Conservation (phyloP, 2,797 vertebrate genomes). For the Cossypha polioptera region DNA sequence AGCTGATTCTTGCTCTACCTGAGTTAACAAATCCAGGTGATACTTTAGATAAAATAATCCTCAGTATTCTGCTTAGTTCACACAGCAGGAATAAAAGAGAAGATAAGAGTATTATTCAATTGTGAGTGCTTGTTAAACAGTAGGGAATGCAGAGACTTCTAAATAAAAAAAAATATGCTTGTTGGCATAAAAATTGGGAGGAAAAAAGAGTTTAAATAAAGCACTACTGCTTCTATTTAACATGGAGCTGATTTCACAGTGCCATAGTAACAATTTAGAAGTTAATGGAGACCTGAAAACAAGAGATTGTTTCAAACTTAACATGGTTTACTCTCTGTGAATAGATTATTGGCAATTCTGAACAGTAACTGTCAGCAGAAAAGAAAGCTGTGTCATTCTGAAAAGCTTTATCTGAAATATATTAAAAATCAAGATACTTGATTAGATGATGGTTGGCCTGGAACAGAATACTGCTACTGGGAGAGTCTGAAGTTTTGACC, state of each 20-base stretch:
- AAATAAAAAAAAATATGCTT: conserved; percentile 42
- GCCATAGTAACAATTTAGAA: conserved; percentile 20
- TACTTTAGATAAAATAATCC: neutral
- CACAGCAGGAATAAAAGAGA: neutral
- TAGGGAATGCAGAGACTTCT: conserved; percentile 11
- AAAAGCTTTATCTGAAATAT: neutral
- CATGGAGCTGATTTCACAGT: conserved; percentile 19
- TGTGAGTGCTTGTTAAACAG: conserved; percentile 28
- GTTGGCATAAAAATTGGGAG: neutral
- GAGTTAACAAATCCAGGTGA: neutral
- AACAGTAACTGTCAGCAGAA: neutral
- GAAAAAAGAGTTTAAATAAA: conserved; percentile 1
- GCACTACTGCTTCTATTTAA: conserved; percentile 40
- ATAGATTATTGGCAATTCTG: conserved; percentile 32
- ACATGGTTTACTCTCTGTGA: neutral
- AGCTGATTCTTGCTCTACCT: neutral
- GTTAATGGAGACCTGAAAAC: conserved; percentile 42
- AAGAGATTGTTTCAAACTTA: neutral
- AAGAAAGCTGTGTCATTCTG: neutral
- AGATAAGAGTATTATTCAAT: neutral
- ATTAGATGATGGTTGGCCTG: neutral
- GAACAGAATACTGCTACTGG: neutral
- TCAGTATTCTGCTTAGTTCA: conserved; percentile 4
- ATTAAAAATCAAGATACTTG: neutral
- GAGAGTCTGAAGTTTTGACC: neutral